These are phyloP conservation scores for Choristoneura rosaceana DNA, from an alignment of 2,888 invertebrate species.

Conservation along the genomic window DNA sequence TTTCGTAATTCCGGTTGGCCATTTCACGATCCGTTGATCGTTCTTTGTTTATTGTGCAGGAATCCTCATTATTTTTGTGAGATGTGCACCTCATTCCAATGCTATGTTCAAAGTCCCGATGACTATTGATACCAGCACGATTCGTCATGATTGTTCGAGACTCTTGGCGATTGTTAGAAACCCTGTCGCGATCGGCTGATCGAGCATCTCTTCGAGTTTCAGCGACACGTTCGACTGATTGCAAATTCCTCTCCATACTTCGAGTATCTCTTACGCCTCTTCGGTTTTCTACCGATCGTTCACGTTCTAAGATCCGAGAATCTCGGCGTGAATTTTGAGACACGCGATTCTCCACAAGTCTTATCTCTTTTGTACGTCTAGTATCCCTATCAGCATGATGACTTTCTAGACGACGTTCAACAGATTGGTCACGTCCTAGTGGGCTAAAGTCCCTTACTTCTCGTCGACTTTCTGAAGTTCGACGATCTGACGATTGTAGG, in stretches of 20 bases:
- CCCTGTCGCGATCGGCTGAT: conserved; percentile 1
- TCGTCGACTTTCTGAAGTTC: conserved; percentile 5
- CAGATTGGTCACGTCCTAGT: conserved; percentile 1
- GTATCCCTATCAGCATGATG: conserved; percentile 5
- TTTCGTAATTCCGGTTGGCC: not conserved
- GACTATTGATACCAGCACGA: not conserved
- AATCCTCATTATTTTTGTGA: conserved; percentile 5
- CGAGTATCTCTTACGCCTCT: not conserved
- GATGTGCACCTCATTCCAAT: not conserved
- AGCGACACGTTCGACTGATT: conserved; percentile 13
- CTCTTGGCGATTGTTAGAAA: conserved; percentile 2
- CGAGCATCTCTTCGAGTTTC: conserved; percentile 16
- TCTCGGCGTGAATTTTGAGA: not conserved
- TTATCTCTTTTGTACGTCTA: not conserved
- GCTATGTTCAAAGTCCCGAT: conserved; percentile 1
- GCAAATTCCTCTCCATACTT: conserved; percentile 1
- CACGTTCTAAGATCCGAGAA: conserved; percentile 1
- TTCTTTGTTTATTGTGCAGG: conserved; percentile 3
- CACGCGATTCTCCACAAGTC: conserved; percentile 2
- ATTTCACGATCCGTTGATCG: not conserved
- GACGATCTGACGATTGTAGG: not conserved
- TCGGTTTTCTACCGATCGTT: conserved; percentile 16
- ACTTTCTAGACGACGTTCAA: conserved; percentile 12
- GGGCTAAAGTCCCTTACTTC: conserved; percentile 1
- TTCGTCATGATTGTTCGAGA: not conserved